Evolutionary conservation across 2,797 vertebrate genomes (phyloP), one percentile per base, ranked within the genome.

Genomic region (Taeniopygia guttata): DNA sequence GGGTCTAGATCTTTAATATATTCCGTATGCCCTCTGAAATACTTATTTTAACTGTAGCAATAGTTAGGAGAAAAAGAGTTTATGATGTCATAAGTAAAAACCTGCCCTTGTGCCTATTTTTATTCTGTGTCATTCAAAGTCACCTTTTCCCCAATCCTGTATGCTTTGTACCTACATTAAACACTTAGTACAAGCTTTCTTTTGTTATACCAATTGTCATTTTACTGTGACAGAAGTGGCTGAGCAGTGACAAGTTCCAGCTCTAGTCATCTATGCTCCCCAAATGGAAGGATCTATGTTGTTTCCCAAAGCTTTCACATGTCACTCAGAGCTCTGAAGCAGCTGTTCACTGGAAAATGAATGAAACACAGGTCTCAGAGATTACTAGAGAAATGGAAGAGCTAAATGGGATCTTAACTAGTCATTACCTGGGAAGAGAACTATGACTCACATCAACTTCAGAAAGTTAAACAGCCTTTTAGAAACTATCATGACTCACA

Each of bases 371-470:
- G 80, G 51, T 74, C 89, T 76, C 56, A 32, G 89, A 97, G 83
- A 91, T 51, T 64, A 81, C 93, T 54, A 84, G 81, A 74, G 77
- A 95, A 95, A 85, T 59, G 62, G 63, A 95, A 74, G 75, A 94
- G 76, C 45, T 96, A 96, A 96, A 91, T 90, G 54, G 46, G 93
- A 85, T 91, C 85, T 94, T 80, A 93, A 94, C 84, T 93, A 94
- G 79, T 96, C 79, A 96, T 88, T 93, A 95, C 94, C 87, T 88
- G 48, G 73, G 90, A 95, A 94, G 83, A 95, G 93, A 96, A 94
- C 92, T 96, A 89, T 87, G 84, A 95, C 70, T 79, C 83, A 77
- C 58, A 63, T 68, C 93, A 81, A 55, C 76, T 81, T 88, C 81
- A 95, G 63, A 87, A 93, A 59, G 56, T 67, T 92, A 94, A 80